A percentile compares a stretch with the other conserved stretches of the same genome.
These are phyloP conservation scores for Ceyx erithaca DNA, from an alignment of 2,797 vertebrate species.

Conservation along the genomic window DNA sequence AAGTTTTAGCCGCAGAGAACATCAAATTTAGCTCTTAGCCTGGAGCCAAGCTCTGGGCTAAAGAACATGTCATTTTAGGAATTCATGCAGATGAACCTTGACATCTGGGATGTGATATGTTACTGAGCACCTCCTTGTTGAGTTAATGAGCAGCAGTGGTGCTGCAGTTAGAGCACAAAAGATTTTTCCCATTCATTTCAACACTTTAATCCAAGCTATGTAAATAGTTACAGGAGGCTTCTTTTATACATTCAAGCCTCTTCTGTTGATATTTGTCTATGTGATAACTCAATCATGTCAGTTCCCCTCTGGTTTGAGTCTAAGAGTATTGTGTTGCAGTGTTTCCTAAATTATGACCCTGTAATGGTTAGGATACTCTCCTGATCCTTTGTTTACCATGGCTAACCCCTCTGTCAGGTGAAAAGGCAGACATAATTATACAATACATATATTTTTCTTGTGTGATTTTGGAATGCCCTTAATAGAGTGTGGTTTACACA, in stretches of 20 bases:
- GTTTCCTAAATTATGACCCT: not conserved
- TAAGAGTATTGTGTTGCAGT: not conserved
- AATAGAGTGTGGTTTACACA: not conserved
- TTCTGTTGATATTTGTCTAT: not conserved
- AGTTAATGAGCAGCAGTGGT: not conserved
- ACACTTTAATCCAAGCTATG: not conserved
- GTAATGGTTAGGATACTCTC: not conserved
- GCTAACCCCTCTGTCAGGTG: not conserved
- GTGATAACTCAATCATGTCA: not conserved
- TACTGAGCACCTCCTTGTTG: not conserved
- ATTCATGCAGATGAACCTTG: constrained; percentile 71
- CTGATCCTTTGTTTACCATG: not conserved
- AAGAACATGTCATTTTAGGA: constrained; percentile 78
- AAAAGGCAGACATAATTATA: not conserved
- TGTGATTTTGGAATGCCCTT: not conserved
- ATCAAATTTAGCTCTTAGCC: constrained; percentile 80
- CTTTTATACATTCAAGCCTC: not conserved
- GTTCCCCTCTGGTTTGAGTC: not conserved
- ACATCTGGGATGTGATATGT: constrained; percentile 70
- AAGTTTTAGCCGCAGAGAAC: constrained; percentile 74
- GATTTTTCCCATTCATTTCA: not conserved
- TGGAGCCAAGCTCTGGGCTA: constrained; percentile 75
- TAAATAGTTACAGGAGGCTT: constrained; percentile 13
- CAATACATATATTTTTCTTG: not conserved
- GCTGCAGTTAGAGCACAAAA: not conserved